Evolutionary conservation across 2,797 vertebrate species (phyloP).

Genomic region (Paratrypauchen microcephalus): DNA sequence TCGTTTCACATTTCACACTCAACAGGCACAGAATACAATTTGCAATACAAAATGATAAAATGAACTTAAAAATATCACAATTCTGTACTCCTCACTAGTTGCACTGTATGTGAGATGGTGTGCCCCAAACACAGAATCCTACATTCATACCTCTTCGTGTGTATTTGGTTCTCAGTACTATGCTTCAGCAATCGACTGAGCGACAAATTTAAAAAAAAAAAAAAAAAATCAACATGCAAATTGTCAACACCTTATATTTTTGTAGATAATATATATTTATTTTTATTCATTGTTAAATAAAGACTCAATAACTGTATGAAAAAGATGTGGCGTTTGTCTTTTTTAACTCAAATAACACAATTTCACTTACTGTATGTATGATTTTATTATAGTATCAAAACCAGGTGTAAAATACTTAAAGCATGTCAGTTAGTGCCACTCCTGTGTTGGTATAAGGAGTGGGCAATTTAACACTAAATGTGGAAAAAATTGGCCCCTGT

Average conservation of each 20-base stretch:
- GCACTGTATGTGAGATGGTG: slow-evolving; percentile 23
- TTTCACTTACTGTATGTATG: neutral
- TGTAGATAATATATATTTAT: slow-evolving; percentile 82
- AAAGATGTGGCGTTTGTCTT: slow-evolving; percentile 33
- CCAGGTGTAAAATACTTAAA: slow-evolving; percentile 26
- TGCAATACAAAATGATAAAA: slow-evolving; percentile 9
- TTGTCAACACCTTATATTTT: slow-evolving; percentile 80
- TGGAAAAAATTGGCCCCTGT: neutral
- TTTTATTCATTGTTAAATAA: slow-evolving; percentile 84
- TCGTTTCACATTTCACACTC: slow-evolving; percentile 15
- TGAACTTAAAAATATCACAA: neutral
- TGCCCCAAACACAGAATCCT: slow-evolving; percentile 32
- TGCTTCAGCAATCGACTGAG: slow-evolving; percentile 50
- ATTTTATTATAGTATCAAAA: slow-evolving; percentile 71
- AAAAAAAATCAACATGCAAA: slow-evolving; percentile 45
- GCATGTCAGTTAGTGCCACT: neutral
- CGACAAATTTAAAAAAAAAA: slow-evolving; percentile 41
- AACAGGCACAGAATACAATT: slow-evolving; percentile 17
- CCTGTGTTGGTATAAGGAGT: neutral
- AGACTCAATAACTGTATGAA: slow-evolving; percentile 69
- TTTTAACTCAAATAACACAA: neutral
- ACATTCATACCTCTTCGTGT: slow-evolving; percentile 28
- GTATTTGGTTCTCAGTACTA: slow-evolving; percentile 41
- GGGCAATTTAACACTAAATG: slow-evolving; percentile 35
- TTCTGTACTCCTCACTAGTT: slow-evolving; percentile 21